Evolutionary conservation across 2,797 vertebrate genomes (phyloP).

Genomic region (Pseudocheirus occidentalis): DNA sequence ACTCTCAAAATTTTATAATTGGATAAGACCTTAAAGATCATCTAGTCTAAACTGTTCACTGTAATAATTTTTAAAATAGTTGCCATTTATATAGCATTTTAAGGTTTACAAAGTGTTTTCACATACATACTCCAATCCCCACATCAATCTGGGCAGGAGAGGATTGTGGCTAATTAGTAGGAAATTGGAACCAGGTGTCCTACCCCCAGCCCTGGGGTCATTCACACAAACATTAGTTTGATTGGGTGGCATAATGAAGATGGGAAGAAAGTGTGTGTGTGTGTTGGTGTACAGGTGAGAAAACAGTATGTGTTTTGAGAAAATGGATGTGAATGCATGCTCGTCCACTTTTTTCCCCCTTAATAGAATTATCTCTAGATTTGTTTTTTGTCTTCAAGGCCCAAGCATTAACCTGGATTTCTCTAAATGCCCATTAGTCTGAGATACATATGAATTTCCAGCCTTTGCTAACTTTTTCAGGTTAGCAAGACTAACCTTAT

Average conservation of each 20-base stretch:
- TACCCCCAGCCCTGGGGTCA: background rate
- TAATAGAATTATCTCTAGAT: background rate
- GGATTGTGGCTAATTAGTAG: background rate
- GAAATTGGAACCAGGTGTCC: background rate
- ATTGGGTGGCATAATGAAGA: background rate
- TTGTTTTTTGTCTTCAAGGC: background rate
- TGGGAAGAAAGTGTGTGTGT: background rate
- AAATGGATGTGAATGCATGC: background rate
- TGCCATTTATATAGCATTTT: background rate
- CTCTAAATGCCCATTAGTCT: background rate
- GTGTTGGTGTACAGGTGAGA: background rate
- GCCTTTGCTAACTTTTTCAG: background rate
- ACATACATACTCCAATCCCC: background rate
- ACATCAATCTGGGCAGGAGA: background rate
- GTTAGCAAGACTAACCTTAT: no score
- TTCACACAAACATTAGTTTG: background rate
- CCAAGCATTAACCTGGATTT: background rate
- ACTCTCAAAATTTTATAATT: background rate
- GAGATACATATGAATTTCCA: background rate
- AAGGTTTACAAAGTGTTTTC: background rate
- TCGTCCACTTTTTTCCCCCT: background rate
- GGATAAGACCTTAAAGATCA: background rate
- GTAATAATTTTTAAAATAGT: background rate
- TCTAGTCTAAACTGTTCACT: background rate
- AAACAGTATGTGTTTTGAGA: background rate